phyloP scores from a whole-genome alignment of 2,888 invertebrate genomes.

The Zootermopsis nevadensis region DNA sequence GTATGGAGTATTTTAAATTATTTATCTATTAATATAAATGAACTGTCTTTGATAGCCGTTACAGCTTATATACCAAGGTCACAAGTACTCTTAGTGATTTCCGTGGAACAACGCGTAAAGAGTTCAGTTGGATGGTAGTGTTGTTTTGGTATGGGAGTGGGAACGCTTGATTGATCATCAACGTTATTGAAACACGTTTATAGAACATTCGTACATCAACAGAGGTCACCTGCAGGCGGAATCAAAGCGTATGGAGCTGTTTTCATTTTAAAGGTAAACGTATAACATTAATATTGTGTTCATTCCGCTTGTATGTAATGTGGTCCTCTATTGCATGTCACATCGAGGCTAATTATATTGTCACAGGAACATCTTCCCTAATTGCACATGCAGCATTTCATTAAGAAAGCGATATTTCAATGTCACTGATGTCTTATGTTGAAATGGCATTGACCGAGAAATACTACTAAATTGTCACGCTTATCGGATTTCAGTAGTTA shows the following conservation, averaged over 20 bases:
- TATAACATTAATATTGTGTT: neutral
- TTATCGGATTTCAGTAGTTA: no score
- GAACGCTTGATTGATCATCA: neutral
- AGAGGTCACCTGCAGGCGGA: neutral
- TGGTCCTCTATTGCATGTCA: neutral
- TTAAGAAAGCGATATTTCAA: neutral
- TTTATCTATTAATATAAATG: neutral
- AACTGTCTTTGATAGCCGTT: neutral
- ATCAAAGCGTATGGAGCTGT: neutral
- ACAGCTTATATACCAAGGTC: conserved; percentile 15
- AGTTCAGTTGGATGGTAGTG: conserved; percentile 1
- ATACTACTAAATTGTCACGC: no score
- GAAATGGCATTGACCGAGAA: no score
- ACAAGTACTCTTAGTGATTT: conserved; percentile 17
- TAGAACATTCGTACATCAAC: neutral
- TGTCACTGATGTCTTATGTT: neutral
- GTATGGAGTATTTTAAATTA: neutral
- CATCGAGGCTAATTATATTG: neutral
- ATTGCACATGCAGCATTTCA: neutral
- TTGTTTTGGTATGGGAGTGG: neutral
- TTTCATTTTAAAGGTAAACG: conserved; percentile 8
- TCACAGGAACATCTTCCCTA: neutral
- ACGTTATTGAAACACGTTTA: neutral
- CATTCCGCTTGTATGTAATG: neutral
- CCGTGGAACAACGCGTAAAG: conserved; percentile 33